A percentile compares a stretch with the other conserved stretches of the same genome.
Conservation (phyloP, 2,888 invertebrate genomes). For the Ametastegia equiseti region DNA sequence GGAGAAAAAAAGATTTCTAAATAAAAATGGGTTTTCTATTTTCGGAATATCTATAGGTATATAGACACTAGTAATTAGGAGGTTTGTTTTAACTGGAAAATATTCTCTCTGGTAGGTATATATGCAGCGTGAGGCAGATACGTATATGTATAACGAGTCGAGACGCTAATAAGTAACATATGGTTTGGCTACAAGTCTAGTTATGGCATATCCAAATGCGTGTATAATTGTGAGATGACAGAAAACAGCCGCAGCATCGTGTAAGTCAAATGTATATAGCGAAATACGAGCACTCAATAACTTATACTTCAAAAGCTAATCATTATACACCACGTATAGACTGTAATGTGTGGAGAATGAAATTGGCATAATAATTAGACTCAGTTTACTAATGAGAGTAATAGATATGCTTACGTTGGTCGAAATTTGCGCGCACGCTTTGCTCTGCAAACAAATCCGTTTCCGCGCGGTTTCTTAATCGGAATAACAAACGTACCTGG, state of each 20-base stretch:
- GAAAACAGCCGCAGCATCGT: too few relatives aligned
- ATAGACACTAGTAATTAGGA: not conserved
- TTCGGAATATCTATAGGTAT: not conserved
- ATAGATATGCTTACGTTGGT: not conserved
- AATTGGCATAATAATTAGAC: not conserved
- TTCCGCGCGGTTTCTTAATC: not conserved
- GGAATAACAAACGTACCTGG: not conserved
- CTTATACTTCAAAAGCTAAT: too few relatives aligned
- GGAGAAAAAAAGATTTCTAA: not conserved
- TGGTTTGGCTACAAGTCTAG: not conserved
- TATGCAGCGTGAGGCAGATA: not conserved
- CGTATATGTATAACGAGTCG: not conserved
- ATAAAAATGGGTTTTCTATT: conserved; percentile 3
- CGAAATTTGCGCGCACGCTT: not conserved
- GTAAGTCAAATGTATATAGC: too few relatives aligned
- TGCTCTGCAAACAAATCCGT: not conserved
- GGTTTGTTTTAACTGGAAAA: not conserved
- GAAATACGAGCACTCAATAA: too few relatives aligned
- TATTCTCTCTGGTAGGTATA: not conserved
- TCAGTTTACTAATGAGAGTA: not conserved
- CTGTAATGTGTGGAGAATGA: too few relatives aligned
- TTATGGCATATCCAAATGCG: too few relatives aligned
- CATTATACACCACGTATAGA: too few relatives aligned
- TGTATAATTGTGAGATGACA: not conserved
- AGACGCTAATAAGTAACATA: not conserved